Evolutionary conservation across 1,140 invertebrate genomes (phyloP).

Genomic region (Xylocopa sonorina): DNA sequence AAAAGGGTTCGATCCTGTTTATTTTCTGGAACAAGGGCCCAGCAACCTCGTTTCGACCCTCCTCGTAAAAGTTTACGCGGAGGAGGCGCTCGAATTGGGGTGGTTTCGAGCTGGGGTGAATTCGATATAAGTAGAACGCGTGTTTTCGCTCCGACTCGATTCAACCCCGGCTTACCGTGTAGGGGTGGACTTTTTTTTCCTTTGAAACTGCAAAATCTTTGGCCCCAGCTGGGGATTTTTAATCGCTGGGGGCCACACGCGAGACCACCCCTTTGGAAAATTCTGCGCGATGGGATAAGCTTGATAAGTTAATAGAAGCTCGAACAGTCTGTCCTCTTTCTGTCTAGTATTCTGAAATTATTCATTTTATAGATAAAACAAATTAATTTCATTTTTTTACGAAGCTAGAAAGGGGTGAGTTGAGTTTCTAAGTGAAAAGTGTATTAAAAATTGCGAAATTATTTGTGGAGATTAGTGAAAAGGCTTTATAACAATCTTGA

Average conservation of each 20-base stretch:
- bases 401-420: no score
- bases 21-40: conserved; percentile 68
- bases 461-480: neutral
- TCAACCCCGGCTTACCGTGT: conserved; percentile 34
- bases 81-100: no score
- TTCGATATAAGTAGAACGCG: conserved; percentile 40
- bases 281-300: neutral
- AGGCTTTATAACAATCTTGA: no score
- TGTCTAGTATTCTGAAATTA: no score
- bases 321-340: no score
- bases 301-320: no score
- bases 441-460: neutral
- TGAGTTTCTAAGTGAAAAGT: no score
- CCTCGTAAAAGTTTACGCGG: conserved; percentile 66
- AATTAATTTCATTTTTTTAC: no score
- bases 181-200: conserved; percentile 45
- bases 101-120: no score
- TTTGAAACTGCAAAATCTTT: conserved; percentile 49
- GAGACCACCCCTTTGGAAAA: neutral
- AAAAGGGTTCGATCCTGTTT: conserved; percentile 78
- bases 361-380: no score
- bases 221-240: conserved; percentile 3
- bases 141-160: conserved; percentile 48
- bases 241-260: neutral
- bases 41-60: conserved; percentile 54